Conservation (phyloP, 2,113 vertebrate genomes). For the Macquaria ambigua region DNA sequence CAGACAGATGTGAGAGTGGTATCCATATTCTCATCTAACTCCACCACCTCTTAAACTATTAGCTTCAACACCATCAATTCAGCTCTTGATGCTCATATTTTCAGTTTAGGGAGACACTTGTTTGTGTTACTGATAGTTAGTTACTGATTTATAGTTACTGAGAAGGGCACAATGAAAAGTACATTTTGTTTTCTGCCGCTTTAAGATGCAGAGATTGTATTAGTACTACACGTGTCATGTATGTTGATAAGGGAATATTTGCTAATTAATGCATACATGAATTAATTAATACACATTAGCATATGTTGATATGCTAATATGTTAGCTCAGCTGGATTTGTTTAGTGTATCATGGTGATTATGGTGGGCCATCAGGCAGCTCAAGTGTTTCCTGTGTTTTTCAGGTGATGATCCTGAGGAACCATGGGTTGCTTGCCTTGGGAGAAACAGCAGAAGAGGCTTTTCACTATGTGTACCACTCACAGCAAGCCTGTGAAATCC, state of each 20-base stretch:
- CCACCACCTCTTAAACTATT: neutral
- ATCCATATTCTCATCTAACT: neutral
- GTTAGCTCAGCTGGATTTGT: neutral
- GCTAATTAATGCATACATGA: neutral
- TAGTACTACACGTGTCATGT: neutral
- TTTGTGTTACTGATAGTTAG: neutral
- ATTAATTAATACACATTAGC: neutral
- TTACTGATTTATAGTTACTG: neutral
- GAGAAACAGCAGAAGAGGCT: slow-evolving; percentile 94
- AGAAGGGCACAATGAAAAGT: neutral
- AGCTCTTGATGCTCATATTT: neutral
- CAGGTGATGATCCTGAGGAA: slow-evolving; percentile 96
- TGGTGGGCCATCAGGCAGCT: neutral
- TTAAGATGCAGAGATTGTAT: neutral
- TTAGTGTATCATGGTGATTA: neutral
- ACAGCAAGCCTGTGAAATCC: slow-evolving; percentile 94
- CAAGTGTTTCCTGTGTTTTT: slow-evolving; percentile 36
- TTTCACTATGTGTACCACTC: slow-evolving; percentile 95
- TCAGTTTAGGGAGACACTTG: neutral
- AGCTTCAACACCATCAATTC: neutral
- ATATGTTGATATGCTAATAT: neutral
- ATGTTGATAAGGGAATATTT: neutral
- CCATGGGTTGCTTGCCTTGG: slow-evolving; percentile 93
- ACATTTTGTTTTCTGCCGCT: neutral
- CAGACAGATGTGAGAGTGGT: too few relatives aligned